phyloP scores from a whole-genome alignment of 2,113 vertebrate genomes.

The Cinclus mexicanus region DNA sequence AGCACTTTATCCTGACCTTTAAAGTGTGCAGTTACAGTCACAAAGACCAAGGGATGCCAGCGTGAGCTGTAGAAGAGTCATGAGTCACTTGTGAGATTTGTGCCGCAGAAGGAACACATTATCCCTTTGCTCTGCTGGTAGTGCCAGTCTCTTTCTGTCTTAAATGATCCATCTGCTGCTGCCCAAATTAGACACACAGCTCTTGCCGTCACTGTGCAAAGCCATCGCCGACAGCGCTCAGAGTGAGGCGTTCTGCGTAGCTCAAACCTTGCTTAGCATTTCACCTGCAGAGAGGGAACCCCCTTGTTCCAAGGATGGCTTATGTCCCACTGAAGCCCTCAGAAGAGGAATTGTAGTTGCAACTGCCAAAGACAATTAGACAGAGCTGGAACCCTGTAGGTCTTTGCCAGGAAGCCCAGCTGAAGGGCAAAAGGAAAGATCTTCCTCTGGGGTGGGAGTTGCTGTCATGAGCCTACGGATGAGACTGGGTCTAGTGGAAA shows the following conservation, averaged over 20 bases:
- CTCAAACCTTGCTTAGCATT: not conserved
- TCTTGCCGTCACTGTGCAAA: not conserved
- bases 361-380: not conserved
- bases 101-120: conserved; percentile 48
- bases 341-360: not conserved
- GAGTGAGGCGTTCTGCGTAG: accelerated
- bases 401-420: not conserved
- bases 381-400: not conserved
- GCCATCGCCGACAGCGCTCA: not conserved
- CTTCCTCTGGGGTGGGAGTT: not conserved
- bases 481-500: not conserved
- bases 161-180: conserved; percentile 60
- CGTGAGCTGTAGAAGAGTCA: conserved; percentile 15
- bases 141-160: conserved; percentile 59
- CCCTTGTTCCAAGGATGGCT: accelerated
- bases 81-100: conserved; percentile 60
- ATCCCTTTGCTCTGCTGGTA: conserved; percentile 53
- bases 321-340: not conserved
- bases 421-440: not conserved
- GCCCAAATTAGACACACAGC: conserved; percentile 55
- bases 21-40: conserved; percentile 15
- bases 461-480: not conserved
- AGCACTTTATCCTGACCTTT: conserved; percentile 13
- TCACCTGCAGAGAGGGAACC: not conserved
- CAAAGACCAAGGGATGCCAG: conserved; percentile 34